Evolutionary conservation across 2,113 vertebrate species (phyloP).

Genomic region (Gasterosteus nipponicus): DNA sequence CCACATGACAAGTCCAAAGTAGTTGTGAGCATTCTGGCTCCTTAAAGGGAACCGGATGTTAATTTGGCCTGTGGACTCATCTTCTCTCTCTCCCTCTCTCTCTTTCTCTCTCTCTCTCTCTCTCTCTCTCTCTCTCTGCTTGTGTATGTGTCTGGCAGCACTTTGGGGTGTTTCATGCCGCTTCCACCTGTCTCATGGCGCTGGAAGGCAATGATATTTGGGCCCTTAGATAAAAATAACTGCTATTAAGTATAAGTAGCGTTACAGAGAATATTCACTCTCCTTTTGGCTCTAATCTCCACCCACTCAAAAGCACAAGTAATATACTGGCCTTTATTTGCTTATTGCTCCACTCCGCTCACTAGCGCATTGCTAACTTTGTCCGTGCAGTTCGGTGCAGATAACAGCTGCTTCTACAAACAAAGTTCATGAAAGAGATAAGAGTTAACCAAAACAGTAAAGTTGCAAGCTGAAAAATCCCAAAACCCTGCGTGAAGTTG

Average conservation of each 20-base stretch:
- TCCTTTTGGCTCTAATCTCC: neutral
- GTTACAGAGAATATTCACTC: neutral
- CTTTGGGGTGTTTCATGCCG: neutral
- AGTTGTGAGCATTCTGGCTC: neutral
- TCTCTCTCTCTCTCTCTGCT: neutral
- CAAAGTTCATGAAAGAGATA: neutral
- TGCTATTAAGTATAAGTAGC: neutral
- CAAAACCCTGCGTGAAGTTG: neutral
- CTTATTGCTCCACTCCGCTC: neutral
- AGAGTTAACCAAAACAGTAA: neutral
- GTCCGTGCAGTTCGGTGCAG: neutral
- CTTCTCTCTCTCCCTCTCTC: neutral
- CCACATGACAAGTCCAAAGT: neutral
- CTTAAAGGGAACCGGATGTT: neutral
- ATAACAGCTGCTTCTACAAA: neutral
- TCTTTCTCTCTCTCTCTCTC: neutral
- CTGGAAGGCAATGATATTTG: neutral
- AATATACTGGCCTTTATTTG: neutral
- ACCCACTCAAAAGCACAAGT: neutral
- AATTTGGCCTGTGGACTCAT: neutral
- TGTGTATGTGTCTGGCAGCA: conserved; percentile 1
- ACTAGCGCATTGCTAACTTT: neutral
- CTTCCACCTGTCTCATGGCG: neutral
- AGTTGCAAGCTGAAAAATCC: neutral
- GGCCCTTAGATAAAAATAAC: neutral